Base-by-base conservation (phyloP, 92 coral and sea anemone species). In the Chrysogorgia sp. region DNA sequence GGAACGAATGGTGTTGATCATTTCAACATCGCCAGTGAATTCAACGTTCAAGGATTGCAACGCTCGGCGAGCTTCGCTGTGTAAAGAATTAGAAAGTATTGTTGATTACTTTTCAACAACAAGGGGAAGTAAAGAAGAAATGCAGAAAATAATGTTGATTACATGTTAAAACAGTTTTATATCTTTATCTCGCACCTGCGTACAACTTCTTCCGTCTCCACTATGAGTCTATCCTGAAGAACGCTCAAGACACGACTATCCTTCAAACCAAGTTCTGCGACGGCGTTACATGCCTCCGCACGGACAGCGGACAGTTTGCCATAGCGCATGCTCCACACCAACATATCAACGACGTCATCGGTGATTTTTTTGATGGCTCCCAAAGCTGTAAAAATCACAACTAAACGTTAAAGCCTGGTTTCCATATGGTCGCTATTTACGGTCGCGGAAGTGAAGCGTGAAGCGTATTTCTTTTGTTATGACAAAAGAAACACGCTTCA, bases 301-400 rank as follows among this genome's bases (percentile, higher is more conserved):
- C 99, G 99, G 30, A 96, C 99, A 85, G 99, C 99, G 82, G 99
- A 86, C 34, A 83, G 83, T 86, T 90, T 96, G 81, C 92, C 92
- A 83, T 96, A 96, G 28, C 97, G 92, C 79, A 91, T 87, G 41
- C 96, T 89, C 99, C 99, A 96, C 21, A 89, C 72, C 64, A 96
- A 76, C 45, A 92, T 93, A 32, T 96, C 96, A 33, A 83, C 86
- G 63, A 96, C 81, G 58, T 81, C 86, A 48, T 96, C 99, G 33
- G 83, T 90, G 20, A 90, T 84, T 58, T 87, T 78, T 63, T 96
- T 92, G 1, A 90, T 77, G 40, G 80, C 62, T 37, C 97, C 97
- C 2, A 96, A 78, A n/a, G 99, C 99, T 96, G 77, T 40, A 60
- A 61, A 22, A n/a, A 75, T 47, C 19, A 6, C 55, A 64, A 19